A percentile compares a stretch with the other conserved stretches of the same genome.
Evolutionary conservation across 92 coral and sea anemone species (phyloP).

Genomic region (Zoanthus sociatus): DNA sequence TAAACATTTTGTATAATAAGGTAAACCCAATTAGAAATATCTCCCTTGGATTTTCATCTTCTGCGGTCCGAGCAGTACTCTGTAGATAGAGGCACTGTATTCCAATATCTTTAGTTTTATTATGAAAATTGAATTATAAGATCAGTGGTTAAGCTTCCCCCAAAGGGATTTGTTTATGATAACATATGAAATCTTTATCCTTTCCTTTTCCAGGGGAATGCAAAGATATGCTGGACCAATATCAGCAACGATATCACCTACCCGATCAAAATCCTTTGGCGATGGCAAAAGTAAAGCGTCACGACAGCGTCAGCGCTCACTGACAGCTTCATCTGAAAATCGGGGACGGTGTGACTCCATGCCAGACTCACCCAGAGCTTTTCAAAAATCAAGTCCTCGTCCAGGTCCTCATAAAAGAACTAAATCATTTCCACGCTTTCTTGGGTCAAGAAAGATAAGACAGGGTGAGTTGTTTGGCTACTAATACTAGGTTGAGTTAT

Average conservation of each 20-base stretch:
- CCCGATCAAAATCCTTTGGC: slow-evolving; percentile 47
- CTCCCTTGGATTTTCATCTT: no score
- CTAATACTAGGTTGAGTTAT: background rate
- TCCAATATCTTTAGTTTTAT: no score
- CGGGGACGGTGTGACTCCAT: slow-evolving; percentile 60
- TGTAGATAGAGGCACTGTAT: no score
- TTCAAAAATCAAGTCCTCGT: slow-evolving; percentile 19
- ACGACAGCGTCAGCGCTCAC: slow-evolving; percentile 51
- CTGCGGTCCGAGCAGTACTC: no score
- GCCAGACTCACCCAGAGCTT: slow-evolving; percentile 41
- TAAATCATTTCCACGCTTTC: slow-evolving; percentile 35
- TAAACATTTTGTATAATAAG: no score
- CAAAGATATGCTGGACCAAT: slow-evolving; percentile 31
- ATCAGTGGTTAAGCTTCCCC: no score
- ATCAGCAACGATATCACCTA: slow-evolving; percentile 19
- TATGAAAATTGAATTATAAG: background rate
- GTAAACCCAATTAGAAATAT: no score
- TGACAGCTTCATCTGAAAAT: slow-evolving; percentile 25
- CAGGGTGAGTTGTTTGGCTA: background rate
- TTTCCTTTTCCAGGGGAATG: slow-evolving; percentile 40
- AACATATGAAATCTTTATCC: background rate
- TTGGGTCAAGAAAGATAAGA: slow-evolving; percentile 21
- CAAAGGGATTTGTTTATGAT: no score
- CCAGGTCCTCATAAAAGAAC: slow-evolving; percentile 25
- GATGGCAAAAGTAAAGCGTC: slow-evolving; percentile 32